These are phyloP conservation scores for Rhyacophila evoluta DNA, from an alignment of 2,888 invertebrate genomes.

Conservation along the genomic window DNA sequence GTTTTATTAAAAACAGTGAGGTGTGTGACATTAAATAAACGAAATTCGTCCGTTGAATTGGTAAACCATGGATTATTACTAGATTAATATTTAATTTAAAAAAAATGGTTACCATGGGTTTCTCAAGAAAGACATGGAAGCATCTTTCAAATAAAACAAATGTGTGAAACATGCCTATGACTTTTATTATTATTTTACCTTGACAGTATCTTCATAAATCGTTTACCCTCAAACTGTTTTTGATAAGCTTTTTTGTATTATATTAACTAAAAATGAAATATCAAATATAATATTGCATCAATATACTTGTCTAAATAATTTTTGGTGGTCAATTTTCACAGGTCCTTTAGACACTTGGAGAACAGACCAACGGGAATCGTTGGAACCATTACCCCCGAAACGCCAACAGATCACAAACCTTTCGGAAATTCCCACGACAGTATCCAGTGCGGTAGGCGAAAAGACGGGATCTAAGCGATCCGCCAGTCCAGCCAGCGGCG, in stretches of 20 bases:
- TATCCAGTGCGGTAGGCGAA: slow-evolving; percentile 13
- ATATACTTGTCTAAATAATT: not conserved
- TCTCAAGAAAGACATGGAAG: too few relatives aligned
- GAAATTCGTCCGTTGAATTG: too few relatives aligned
- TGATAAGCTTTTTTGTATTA: too few relatives aligned
- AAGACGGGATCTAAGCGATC: slow-evolving; percentile 55
- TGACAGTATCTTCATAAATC: too few relatives aligned
- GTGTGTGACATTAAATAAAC: too few relatives aligned
- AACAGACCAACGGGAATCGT: slow-evolving; percentile 23
- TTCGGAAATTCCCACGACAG: not conserved
- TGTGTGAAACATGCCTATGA: not conserved
- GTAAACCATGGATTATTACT: too few relatives aligned
- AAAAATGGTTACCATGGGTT: too few relatives aligned
- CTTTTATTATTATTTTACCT: not conserved
- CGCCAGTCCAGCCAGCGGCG: slow-evolving; percentile 34
- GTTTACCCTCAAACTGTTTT: too few relatives aligned
- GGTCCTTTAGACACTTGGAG: slow-evolving; percentile 40
- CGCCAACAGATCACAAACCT: slow-evolving; percentile 20
- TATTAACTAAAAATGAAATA: too few relatives aligned
- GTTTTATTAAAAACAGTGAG: not conserved
- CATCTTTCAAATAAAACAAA: too few relatives aligned
- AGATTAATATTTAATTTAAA: too few relatives aligned
- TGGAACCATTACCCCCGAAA: slow-evolving; percentile 31
- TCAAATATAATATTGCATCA: not conserved
- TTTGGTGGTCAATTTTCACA: not conserved